Percentiles rank a stretch among this genome's conserved stretches.
Conservation (phyloP, 2,113 vertebrate genomes). For the Tragelaphus scriptus region DNA sequence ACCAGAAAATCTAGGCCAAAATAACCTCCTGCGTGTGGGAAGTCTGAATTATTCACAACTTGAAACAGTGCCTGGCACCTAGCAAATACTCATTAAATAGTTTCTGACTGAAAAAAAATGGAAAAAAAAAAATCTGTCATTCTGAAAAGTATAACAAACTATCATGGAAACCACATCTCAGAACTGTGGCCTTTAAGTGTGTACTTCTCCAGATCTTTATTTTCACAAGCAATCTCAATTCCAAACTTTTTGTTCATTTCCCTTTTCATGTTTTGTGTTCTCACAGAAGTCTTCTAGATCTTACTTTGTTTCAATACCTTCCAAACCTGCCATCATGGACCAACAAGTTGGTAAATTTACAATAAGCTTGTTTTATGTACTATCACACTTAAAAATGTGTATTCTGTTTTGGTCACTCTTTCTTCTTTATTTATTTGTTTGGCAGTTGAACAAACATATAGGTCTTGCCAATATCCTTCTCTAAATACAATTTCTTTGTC, state of each 20-base stretch:
- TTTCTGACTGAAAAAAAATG: not conserved
- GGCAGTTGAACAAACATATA: not conserved
- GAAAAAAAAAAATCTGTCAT: not conserved
- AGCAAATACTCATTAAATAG: slow-evolving; percentile 27
- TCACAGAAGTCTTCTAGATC: not conserved
- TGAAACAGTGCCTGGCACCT: not conserved
- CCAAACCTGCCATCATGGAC: not conserved
- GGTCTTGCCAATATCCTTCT: not conserved
- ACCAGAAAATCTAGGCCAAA: not conserved
- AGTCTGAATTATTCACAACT: slow-evolving; percentile 19
- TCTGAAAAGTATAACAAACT: slow-evolving; percentile 13
- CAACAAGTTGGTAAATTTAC: not conserved
- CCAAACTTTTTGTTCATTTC: not conserved
- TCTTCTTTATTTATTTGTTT: not conserved
- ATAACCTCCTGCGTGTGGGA: not conserved
- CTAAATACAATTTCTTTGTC: not conserved
- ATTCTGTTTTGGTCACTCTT: not conserved
- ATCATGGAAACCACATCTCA: not conserved
- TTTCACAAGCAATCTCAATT: slow-evolving; percentile 18
- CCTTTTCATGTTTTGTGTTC: not conserved
- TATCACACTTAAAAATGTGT: not conserved
- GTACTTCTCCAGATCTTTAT: not conserved
- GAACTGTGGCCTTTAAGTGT: not conserved
- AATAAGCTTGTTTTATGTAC: not conserved
- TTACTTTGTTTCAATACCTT: not conserved